Evolutionary conservation across 2,113 vertebrate genomes (phyloP).

Genomic region (Pimephales promelas): DNA sequence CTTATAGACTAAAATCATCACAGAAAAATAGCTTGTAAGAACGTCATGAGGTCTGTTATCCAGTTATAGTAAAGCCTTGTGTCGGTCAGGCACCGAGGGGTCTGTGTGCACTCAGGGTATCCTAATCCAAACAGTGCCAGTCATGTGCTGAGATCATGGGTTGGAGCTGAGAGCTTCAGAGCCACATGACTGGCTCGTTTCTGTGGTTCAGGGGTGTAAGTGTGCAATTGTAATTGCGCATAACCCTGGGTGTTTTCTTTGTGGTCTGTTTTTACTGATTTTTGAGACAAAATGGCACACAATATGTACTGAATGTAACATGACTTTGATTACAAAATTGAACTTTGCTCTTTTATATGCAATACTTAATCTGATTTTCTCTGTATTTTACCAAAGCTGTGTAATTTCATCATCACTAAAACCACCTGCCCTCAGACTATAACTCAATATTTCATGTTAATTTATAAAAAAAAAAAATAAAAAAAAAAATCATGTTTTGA

Average conservation of each 20-base stretch:
- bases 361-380: not conserved
- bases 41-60: not conserved
- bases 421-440: not conserved
- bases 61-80: not conserved
- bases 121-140: conserved; percentile 68
- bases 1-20: not conserved
- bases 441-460: not conserved
- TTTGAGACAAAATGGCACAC: not conserved
- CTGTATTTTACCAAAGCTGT: not conserved
- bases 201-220: conserved; percentile 32
- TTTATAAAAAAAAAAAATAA: not conserved
- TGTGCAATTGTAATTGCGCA: conserved; percentile 14
- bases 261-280: not conserved
- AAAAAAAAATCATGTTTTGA: not conserved
- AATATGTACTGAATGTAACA: not conserved
- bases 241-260: not conserved
- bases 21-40: not conserved
- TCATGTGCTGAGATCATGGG: conserved; percentile 79
- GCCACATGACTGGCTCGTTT: conserved; percentile 68
- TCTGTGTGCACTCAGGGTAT: conserved; percentile 58
- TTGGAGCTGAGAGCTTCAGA: conserved; percentile 64
- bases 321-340: not conserved
- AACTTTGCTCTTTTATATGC: not conserved
- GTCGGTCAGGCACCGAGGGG: conserved; percentile 52
- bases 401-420: not conserved